phyloP scores from a whole-genome alignment of 2,888 invertebrate genomes.

The Aphodius granarius region DNA sequence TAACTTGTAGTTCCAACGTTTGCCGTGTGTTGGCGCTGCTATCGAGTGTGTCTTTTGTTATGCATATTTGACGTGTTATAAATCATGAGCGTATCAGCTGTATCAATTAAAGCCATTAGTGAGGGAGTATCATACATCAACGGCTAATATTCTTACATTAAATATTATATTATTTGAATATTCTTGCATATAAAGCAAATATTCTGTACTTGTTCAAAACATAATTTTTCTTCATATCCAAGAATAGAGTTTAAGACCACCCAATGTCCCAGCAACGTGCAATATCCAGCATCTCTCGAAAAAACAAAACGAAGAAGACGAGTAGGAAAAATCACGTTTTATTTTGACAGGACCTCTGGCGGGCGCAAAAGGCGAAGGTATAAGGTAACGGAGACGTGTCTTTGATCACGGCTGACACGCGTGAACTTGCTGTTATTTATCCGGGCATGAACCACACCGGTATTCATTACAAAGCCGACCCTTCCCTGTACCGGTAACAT shows the following conservation, averaged over 20 bases:
- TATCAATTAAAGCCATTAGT: background rate
- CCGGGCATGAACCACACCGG: slow-evolving; percentile 2
- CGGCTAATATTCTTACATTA: background rate
- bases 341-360: slow-evolving; percentile 8
- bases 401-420: slow-evolving; percentile 25
- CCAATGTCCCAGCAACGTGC: background rate
- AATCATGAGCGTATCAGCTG: background rate
- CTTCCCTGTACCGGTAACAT: slow-evolving; percentile 9
- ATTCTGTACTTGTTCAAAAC: too few species aligned
- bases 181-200: too few species aligned
- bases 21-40: background rate
- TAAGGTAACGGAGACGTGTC: slow-evolving; percentile 16
- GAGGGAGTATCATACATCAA: background rate
- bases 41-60: background rate
- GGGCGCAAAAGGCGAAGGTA: background rate
- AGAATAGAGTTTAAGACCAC: too few species aligned
- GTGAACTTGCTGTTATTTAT: slow-evolving; percentile 23
- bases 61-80: background rate
- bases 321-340: slow-evolving; percentile 1
- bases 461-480: slow-evolving; percentile 23
- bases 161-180: too few species aligned
- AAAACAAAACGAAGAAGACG: background rate
- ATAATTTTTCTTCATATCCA: too few species aligned
- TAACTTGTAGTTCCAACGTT: background rate
- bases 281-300: background rate